Evolutionary conservation across 2,797 vertebrate species (phyloP).

Genomic region (Melopsittacus undulatus): DNA sequence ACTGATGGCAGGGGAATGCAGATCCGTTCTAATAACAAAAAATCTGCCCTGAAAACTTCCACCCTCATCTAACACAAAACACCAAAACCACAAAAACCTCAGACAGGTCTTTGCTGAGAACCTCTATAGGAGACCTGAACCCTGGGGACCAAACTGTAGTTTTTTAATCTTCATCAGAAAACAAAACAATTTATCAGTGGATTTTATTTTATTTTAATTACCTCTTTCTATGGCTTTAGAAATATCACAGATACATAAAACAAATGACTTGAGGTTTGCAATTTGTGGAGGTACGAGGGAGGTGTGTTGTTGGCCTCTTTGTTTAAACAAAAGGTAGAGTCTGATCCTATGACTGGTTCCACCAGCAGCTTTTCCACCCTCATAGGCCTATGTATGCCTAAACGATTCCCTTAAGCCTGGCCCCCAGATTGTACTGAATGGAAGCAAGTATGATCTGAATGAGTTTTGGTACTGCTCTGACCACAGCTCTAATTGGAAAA

Average conservation of each 20-base stretch:
- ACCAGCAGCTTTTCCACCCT: background rate
- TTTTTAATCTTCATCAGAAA: background rate
- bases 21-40: background rate
- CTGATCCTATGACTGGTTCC: background rate
- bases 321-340: background rate
- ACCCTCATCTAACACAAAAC: background rate
- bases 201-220: background rate
- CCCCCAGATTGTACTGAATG: background rate
- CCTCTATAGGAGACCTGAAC: background rate
- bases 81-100: background rate
- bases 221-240: background rate
- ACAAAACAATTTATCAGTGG: background rate
- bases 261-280: background rate
- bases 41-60: background rate
- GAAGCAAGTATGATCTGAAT: background rate
- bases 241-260: background rate
- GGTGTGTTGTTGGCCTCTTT: background rate
- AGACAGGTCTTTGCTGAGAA: background rate
- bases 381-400: accelerated
- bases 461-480: background rate
- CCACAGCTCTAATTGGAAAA: background rate
- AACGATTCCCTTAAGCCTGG: background rate
- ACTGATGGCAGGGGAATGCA: background rate
- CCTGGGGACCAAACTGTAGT: background rate
- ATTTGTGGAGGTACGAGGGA: background rate